Evolutionary conservation across 2,113 vertebrate genomes (phyloP).

Genomic region (Sylvilagus bachmani): DNA sequence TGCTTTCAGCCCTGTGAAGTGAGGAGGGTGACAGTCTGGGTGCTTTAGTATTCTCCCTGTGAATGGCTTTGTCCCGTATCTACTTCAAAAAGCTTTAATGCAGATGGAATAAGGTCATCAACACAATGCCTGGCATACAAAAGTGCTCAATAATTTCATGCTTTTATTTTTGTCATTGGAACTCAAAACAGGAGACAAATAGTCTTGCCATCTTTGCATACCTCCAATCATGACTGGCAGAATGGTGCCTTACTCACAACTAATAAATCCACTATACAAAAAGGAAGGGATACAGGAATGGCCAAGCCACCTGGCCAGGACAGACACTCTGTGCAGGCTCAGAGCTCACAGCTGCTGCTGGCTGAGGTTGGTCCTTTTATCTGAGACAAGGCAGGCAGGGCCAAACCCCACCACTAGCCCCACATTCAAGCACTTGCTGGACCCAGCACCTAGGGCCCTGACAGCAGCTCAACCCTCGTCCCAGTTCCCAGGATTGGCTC

Average conservation of each 20-base stretch:
- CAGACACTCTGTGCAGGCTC: background rate
- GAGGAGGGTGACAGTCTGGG: background rate
- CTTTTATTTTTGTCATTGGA: background rate
- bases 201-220: background rate
- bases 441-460: background rate
- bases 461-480: background rate
- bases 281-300: background rate
- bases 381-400: background rate
- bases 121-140: background rate
- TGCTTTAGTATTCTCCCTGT: background rate
- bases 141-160: background rate
- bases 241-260: background rate
- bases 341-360: background rate
- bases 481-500: background rate
- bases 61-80: too few relatives aligned
- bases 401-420: too few relatives aligned
- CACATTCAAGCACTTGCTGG: fast-evolving
- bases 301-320: too few relatives aligned
- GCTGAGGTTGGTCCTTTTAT: background rate
- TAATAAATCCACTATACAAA: background rate
- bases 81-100: background rate
- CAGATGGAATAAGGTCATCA: background rate
- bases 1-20: background rate
- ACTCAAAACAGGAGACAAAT: background rate
- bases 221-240: background rate